These are phyloP conservation scores for Platanista minor DNA, from an alignment of 2,113 vertebrate genomes.

Conservation along the genomic window DNA sequence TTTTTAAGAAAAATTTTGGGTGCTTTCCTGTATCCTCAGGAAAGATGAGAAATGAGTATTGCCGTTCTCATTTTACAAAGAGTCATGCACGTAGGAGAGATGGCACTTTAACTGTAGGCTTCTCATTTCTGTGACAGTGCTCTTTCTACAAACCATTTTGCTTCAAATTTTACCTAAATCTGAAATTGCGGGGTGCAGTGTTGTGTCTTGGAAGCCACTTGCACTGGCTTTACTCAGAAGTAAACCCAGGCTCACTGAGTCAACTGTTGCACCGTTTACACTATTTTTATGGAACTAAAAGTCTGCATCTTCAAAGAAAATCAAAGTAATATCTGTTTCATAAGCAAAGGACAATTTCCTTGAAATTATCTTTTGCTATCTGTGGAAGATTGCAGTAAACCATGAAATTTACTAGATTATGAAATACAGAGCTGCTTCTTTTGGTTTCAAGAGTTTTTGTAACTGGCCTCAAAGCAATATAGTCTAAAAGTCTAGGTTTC, in stretches of 20 bases:
- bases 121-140: not conserved
- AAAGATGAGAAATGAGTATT: not conserved
- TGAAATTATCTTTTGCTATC: not conserved
- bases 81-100: not conserved
- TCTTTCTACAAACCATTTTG: not conserved
- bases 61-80: not conserved
- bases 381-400: not conserved
- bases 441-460: not conserved
- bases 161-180: not conserved
- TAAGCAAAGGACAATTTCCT: not conserved
- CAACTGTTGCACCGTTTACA: not conserved
- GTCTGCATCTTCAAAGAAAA: not conserved
- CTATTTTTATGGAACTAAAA: not conserved
- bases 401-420: not conserved
- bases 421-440: not conserved
- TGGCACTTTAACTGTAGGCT: not conserved
- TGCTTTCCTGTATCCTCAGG: not conserved
- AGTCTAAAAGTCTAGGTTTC: not conserved
- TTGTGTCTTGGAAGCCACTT: not conserved
- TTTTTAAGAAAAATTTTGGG: not conserved
- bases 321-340: not conserved
- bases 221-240: not conserved
- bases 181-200: not conserved
- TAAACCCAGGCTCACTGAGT: not conserved
- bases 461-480: not conserved